Evolutionary conservation across 2,888 invertebrate species (phyloP).

Genomic region (Drosophila paranaensis): DNA sequence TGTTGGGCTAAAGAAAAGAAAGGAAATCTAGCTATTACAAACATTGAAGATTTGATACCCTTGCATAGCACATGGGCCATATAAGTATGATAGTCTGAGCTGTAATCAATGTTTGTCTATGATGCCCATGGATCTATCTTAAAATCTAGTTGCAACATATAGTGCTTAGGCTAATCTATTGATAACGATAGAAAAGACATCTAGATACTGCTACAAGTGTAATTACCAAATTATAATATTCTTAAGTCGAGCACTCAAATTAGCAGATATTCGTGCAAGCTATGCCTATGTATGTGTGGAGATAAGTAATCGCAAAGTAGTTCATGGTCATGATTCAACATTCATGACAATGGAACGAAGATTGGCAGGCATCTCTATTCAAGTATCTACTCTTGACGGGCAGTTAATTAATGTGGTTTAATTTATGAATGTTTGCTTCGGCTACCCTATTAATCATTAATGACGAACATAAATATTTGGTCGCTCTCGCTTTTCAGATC

Average conservation of each 20-base stretch:
- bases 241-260: background rate
- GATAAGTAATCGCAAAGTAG: slow-evolving; percentile 15
- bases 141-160: background rate
- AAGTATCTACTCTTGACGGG: slow-evolving; percentile 37
- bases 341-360: slow-evolving; percentile 37
- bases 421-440: slow-evolving; percentile 67
- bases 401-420: slow-evolving; percentile 71
- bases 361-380: slow-evolving; percentile 35
- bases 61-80: background rate
- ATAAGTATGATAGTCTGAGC: no score
- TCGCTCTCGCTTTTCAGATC: slow-evolving; percentile 55
- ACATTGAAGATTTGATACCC: background rate
- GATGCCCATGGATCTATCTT: background rate
- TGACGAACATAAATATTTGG: slow-evolving; percentile 70
- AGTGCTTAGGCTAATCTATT: background rate
- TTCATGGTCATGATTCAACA: slow-evolving; percentile 42
- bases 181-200: background rate
- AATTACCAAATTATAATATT: background rate
- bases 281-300: background rate
- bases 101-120: no score
- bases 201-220: background rate
- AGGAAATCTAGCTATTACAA: background rate
- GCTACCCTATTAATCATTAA: slow-evolving; percentile 66
- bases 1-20: background rate
- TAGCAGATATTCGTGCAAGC: background rate